Evolutionary conservation across 2,113 vertebrate species (phyloP).

Genomic region (Mormyrus lacerda): DNA sequence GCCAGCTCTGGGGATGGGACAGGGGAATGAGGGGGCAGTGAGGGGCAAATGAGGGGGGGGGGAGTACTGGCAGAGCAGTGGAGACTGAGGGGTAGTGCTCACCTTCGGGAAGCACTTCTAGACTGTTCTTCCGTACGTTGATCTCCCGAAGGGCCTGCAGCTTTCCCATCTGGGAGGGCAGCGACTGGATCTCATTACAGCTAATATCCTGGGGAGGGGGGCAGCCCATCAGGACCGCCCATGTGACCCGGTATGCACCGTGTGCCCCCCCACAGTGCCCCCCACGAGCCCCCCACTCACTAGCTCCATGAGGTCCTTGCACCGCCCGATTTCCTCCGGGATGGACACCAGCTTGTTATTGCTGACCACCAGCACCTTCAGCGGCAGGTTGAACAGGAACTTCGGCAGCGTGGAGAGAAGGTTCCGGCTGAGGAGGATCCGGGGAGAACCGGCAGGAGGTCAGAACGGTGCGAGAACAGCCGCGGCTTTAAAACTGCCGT

Average conservation of each 20-base stretch:
- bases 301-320: constrained; percentile 94
- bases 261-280: not conserved
- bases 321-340: constrained; percentile 91
- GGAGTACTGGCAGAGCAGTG: too few species aligned
- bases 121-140: constrained; percentile 93
- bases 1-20: constrained; percentile 69
- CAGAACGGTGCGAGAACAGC: not conserved
- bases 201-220: constrained; percentile 78
- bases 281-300: constrained; percentile 56
- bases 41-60: not conserved
- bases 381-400: constrained; percentile 89
- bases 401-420: constrained; percentile 91
- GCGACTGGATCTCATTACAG: constrained; percentile 94
- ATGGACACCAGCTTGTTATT: constrained; percentile 95
- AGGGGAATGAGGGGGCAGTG: not conserved
- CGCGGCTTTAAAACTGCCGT: not conserved
- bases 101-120: constrained; percentile 91
- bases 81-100: constrained; percentile 35
- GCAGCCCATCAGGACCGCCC: not conserved
- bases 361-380: constrained; percentile 94
- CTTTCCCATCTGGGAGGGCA: constrained; percentile 90
- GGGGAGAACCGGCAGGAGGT: not conserved
- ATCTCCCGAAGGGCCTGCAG: constrained; percentile 87
- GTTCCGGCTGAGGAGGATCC: constrained; percentile 79
- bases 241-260: not conserved